phyloP scores from a whole-genome alignment of 2,888 invertebrate species.

The Orgyia antiqua region DNA sequence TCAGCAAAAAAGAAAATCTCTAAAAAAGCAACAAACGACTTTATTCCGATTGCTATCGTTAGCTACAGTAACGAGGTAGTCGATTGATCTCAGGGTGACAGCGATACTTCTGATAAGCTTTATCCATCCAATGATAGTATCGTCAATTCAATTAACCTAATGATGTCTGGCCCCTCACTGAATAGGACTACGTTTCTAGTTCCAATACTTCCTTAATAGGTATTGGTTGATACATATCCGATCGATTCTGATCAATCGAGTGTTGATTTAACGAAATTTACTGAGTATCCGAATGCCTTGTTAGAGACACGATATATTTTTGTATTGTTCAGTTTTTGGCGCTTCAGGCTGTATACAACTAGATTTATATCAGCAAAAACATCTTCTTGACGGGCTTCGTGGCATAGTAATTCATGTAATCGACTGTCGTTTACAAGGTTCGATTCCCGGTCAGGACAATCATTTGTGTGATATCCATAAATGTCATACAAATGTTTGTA shows the following conservation, averaged over 20 bases:
- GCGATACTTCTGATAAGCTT: slow-evolving; percentile 56
- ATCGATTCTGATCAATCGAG: slow-evolving; percentile 20
- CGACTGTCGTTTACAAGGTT: no score
- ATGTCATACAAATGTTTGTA: no score
- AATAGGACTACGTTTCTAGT: slow-evolving; percentile 29
- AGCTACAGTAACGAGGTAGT: slow-evolving; percentile 44
- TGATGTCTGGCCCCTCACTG: slow-evolving; percentile 44
- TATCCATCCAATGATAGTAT: slow-evolving; percentile 51
- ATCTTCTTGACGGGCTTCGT: no score
- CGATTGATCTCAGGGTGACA: slow-evolving; percentile 59
- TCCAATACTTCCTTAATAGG: slow-evolving; percentile 31
- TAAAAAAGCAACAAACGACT: slow-evolving; percentile 20
- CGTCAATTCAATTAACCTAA: slow-evolving; percentile 64
- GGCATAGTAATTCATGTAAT: no score
- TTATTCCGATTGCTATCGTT: slow-evolving; percentile 32
- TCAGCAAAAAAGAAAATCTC: slow-evolving; percentile 18
- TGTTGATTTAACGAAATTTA: slow-evolving; percentile 23
- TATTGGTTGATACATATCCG: slow-evolving; percentile 26
- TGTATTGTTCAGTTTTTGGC: neutral
- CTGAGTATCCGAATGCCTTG: slow-evolving; percentile 19
- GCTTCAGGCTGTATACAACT: no score
- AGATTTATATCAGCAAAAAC: neutral
- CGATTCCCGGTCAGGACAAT: no score
- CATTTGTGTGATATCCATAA: no score
- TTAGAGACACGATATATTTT: slow-evolving; percentile 5